Base-by-base conservation (phyloP, 35 echinoderm and acorn worm species). In the Lytechinus variegatus region DNA sequence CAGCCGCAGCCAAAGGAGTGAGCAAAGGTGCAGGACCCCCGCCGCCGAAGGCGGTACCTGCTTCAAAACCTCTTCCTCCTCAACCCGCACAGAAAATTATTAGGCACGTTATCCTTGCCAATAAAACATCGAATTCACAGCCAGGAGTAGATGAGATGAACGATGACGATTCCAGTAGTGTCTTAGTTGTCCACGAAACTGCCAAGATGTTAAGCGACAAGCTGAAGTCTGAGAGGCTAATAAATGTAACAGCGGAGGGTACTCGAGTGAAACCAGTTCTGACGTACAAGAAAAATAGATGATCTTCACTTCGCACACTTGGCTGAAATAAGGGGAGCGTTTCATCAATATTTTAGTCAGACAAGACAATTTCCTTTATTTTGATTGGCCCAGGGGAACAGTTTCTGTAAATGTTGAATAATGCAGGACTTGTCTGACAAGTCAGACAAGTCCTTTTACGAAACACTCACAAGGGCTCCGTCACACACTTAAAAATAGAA, bases 231-330 rank as follows among this genome's bases (percentile, higher is more conserved):
- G 24, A 79, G 66, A 79, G 66, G n/a, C 66, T 24, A 16, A 7
- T n/a, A 24, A 79, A 79, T 79, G 66, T 90, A 8, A 54, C 88
- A 14, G 88, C 88, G 12, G 52, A 44, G 52, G 88, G 88, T 8
- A 90, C 27, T 2, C 29, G 88, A 21, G 88, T 90, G 9, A 90
- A 90, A 54, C 88, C 88, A 90, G 88, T 90, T 8, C 28, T 90
- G 4, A 90, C 88, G 28, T 90, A 90, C 24, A 90, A 90, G 88
- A 90, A 90, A 54, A 90, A 90, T 54, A 90, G 28, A 90, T 90
- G 88, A 90, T 33, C 14, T 10, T 54, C 87, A 88, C 33, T 44
- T 44, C 33, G 33, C 33, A 44, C 33, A 44, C 33, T 44, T 2
- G 33, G 33, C 33, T 44, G 33, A 44, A 44, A 44, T 44, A 44